Base-by-base conservation (phyloP, 2,888 invertebrate genomes). In the Anorthoa munda region DNA sequence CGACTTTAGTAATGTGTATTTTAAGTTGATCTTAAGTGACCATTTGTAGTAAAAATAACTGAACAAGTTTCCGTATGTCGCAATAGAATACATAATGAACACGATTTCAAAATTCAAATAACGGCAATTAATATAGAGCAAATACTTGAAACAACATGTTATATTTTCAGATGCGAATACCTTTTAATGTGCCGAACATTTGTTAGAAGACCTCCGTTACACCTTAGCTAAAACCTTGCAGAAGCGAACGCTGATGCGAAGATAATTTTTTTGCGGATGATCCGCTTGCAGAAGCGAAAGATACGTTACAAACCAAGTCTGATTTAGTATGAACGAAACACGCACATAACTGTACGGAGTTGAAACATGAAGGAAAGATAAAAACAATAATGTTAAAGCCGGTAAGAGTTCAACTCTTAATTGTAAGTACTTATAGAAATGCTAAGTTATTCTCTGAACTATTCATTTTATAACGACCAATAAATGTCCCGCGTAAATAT, bases 291-390 rank as follows among this genome's bases (percentile, higher is more conserved):
- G 11, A 53, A 3, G 1, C n/a, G 21, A 21, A 21, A n/a, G 53
- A 12, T 53, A 11, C 4, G 13, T 13, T 53, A 3, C 21, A 58
- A 17, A 31, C 15, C 4, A 18, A 31, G 9, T 51, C 18, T 55
- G 48, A n/a, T 53, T 17, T 70, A 51, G 46, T 51, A 50, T 72
- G 58, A 72, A 72, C 63, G 76, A 72, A 53, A 61, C 53, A 48
- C 18, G 1, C 7, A 39, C 21, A 31, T 11, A 31, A 61, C 2
- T 56, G 13, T 53, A 60, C 46, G 26, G 0, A 17, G 15, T 15
- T 17, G 1, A 21, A 53, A 31, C 21, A 9, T 15, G 46, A 60
- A 48, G 39, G 39, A 48, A 53, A 53, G 58, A 68, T 18, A 48
- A 21, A 26, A 45, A 69, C n/a, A 3, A 59, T 48, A 15, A n/a